phyloP scores from a whole-genome alignment of 2,888 invertebrate species.

The Alcis repandata region DNA sequence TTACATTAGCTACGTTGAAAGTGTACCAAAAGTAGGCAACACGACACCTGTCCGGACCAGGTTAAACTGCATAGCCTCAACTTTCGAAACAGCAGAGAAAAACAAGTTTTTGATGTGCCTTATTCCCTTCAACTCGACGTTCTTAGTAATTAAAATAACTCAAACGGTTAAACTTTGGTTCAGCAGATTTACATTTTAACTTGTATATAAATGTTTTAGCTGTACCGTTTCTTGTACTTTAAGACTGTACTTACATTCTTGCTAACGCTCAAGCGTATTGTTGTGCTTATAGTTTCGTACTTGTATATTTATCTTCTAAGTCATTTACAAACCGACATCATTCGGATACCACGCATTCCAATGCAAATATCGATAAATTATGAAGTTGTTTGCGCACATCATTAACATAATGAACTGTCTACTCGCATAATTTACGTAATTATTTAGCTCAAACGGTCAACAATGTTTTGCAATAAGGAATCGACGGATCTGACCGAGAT shows the following conservation, averaged over 20 bases:
- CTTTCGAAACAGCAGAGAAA: conserved; percentile 69
- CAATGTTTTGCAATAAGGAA: conserved; percentile 25
- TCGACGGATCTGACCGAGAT: conserved; percentile 21
- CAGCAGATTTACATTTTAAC: conserved; percentile 2
- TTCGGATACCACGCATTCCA: conserved; percentile 48
- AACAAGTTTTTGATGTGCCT: conserved; percentile 53
- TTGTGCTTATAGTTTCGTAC: not conserved
- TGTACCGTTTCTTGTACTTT: not conserved
- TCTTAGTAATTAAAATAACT: conserved; percentile 22
- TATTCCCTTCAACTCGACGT: conserved; percentile 36
- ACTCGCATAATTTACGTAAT: conserved; percentile 44
- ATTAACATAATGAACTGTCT: conserved; percentile 51
- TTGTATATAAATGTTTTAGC: too few relatives aligned
- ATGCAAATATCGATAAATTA: conserved; percentile 55
- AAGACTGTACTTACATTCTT: too few relatives aligned
- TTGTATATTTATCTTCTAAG: not conserved
- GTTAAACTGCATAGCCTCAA: conserved; percentile 68
- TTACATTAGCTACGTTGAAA: conserved; percentile 44
- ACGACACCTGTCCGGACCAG: conserved; percentile 58
- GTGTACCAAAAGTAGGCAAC: conserved; percentile 44
- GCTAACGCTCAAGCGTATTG: too few relatives aligned
- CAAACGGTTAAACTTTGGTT: conserved; percentile 11
- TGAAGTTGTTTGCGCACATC: conserved; percentile 50
- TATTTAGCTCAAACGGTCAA: conserved; percentile 39
- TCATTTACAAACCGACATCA: conserved; percentile 26